Evolutionary conservation across 2,888 invertebrate genomes (phyloP).

Genomic region (Morpho achilles): DNA sequence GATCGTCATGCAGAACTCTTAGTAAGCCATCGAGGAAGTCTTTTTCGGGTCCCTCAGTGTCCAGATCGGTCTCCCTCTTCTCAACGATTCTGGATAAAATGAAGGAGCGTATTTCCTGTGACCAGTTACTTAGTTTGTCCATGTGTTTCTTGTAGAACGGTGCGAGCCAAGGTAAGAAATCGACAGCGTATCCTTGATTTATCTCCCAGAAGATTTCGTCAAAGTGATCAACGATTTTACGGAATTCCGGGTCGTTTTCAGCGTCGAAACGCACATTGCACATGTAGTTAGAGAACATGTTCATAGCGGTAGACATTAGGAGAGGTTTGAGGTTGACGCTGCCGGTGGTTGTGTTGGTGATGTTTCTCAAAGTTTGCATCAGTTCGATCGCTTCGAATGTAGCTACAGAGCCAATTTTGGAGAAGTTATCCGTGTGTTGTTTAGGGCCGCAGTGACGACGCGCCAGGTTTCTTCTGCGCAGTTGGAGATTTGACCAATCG

Average conservation of each 20-base stretch:
- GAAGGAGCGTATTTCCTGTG: slow-evolving; percentile 84
- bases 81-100: slow-evolving; percentile 85
- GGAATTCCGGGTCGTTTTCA: slow-evolving; percentile 82
- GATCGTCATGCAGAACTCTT: slow-evolving; percentile 82
- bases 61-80: slow-evolving; percentile 74
- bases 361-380: slow-evolving; percentile 73
- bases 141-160: slow-evolving; percentile 86
- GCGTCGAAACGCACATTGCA: slow-evolving; percentile 88
- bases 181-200: slow-evolving; percentile 92
- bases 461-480: slow-evolving; percentile 87
- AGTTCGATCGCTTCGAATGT: slow-evolving; percentile 82
- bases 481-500: slow-evolving; percentile 92
- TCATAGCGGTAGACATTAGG: slow-evolving; percentile 86
- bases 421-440: slow-evolving; percentile 84
- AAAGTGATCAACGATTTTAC: slow-evolving; percentile 83
- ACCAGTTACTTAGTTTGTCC: slow-evolving; percentile 83
- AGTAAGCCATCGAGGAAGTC: slow-evolving; percentile 91
- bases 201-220: slow-evolving; percentile 96
- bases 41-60: slow-evolving; percentile 80
- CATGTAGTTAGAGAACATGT: slow-evolving; percentile 93
- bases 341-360: slow-evolving; percentile 53
- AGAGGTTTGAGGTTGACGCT: slow-evolving; percentile 83
- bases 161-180: slow-evolving; percentile 90
- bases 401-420: slow-evolving; percentile 85
- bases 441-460: slow-evolving; percentile 90